Evolutionary conservation across 2,113 vertebrate genomes (phyloP).

Genomic region (Tenrec ecaudatus): DNA sequence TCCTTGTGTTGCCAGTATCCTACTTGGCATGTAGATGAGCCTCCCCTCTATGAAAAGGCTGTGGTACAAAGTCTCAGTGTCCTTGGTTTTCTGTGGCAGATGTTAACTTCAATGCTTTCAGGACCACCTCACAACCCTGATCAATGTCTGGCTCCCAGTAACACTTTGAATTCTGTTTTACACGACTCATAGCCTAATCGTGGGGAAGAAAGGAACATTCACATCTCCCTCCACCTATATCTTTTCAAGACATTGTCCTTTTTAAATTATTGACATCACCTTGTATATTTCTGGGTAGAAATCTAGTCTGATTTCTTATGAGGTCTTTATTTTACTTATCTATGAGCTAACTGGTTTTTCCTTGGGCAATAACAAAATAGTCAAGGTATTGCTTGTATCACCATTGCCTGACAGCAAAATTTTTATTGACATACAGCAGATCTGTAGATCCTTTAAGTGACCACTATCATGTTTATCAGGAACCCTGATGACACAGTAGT

Average conservation of each 20-base stretch:
- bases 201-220: not conserved
- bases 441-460: constrained; percentile 8
- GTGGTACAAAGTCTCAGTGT: not conserved
- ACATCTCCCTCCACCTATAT: not conserved
- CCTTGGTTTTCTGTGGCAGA: not conserved
- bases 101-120: not conserved
- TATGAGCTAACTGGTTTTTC: constrained; percentile 13
- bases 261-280: not conserved
- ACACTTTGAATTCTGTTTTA: not conserved
- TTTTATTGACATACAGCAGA: not conserved
- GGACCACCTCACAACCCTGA: not conserved
- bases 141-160: not conserved
- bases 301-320: not conserved
- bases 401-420: not conserved
- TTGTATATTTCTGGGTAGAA: not conserved
- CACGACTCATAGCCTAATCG: not conserved
- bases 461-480: no score
- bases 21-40: not conserved
- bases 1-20: no score
- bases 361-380: constrained; percentile 30
- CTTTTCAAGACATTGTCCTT: not conserved
- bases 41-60: not conserved
- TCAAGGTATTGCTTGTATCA: not conserved
- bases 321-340: not conserved
- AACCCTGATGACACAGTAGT: no score